These are phyloP conservation scores for Hylyphantes graminicola DNA, from an alignment of 1,140 invertebrate species.

Conservation along the genomic window DNA sequence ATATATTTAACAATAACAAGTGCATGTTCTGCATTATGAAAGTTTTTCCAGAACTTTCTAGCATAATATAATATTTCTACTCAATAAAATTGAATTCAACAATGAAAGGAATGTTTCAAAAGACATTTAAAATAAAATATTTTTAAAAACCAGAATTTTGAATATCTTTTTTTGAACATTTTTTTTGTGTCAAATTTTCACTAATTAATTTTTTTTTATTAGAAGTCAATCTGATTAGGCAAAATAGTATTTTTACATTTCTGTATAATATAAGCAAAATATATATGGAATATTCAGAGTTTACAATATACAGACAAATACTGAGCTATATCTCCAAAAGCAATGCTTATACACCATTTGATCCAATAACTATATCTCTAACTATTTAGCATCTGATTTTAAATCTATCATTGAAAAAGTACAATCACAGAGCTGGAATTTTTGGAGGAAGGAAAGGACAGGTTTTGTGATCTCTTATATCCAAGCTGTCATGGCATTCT, in stretches of 20 bases:
- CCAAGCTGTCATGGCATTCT: constrained; percentile 58
- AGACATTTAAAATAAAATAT: no score
- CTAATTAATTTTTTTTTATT: no score
- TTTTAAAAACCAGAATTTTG: background rate
- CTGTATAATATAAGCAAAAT: background rate
- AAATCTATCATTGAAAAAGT: constrained; percentile 2
- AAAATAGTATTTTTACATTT: background rate
- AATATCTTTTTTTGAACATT: no score
- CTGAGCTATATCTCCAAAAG: background rate
- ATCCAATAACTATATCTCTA: background rate
- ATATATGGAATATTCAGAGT: background rate
- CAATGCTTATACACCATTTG: constrained; percentile 6
- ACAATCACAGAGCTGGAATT: constrained; percentile 12
- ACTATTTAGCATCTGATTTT: background rate
- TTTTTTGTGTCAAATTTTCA: no score
- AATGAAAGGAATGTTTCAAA: no score
- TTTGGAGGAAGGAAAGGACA: constrained; percentile 48
- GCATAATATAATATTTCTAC: no score
- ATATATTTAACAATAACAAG: no score
- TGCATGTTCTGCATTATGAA: no score
- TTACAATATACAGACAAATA: constrained; percentile 11
- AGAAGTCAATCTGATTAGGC: background rate
- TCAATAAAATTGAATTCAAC: no score
- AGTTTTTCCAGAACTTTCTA: no score
- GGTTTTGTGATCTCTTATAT: constrained; percentile 55